Evolutionary conservation across 2,797 vertebrate genomes (phyloP), one percentile per base, ranked within the genome.

Genomic region (Sebastes oblongus): DNA sequence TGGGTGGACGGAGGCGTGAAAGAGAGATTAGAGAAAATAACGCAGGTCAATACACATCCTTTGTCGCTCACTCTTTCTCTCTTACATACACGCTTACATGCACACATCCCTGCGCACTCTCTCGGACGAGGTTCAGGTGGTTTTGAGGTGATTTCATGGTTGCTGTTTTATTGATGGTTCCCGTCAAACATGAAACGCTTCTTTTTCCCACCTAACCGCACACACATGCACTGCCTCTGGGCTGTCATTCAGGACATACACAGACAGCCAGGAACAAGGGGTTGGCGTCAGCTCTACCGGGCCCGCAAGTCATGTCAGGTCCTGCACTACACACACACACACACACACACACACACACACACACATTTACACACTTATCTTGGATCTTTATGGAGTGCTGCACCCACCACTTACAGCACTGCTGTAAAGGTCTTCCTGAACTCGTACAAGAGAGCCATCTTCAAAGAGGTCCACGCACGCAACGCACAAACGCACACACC

Each of bases 371-470:
- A 88, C 89, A 91, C 85, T 95, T 94, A 93, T 93, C 92, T 93
- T 82, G 85, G 89, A 95, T 96, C 95, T 96, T 96, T 96, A 96
- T 94, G 93, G 94, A 78, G 88, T 89, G 89, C 94, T 95, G 94
- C 93, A 95, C 95, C 95, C 94, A 93, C 82, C 95, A 95, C 95
- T 96, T 96, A 46, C 42, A 95, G 89, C 70, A 52, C 87, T 88
- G 91, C 90, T 92, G 93, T 95, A 95, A 96, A 96, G 90, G 91
- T 94, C 93, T 95, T 95, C 93, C 88, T 90, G 88, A 81, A 86
- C 84, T 87, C 81, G 69, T 88, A 86, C 68, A 42, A 77, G 83
- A 90, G 89, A 62, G 34, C 69, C 86, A 68, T 91, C 93, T 94
- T 94, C 94, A 95, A 94, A 95, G 92, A 84, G 66, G 34, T 36